These are phyloP conservation scores for Sympetrum striolatum DNA, from an alignment of 2,888 invertebrate species.

Conservation along the genomic window DNA sequence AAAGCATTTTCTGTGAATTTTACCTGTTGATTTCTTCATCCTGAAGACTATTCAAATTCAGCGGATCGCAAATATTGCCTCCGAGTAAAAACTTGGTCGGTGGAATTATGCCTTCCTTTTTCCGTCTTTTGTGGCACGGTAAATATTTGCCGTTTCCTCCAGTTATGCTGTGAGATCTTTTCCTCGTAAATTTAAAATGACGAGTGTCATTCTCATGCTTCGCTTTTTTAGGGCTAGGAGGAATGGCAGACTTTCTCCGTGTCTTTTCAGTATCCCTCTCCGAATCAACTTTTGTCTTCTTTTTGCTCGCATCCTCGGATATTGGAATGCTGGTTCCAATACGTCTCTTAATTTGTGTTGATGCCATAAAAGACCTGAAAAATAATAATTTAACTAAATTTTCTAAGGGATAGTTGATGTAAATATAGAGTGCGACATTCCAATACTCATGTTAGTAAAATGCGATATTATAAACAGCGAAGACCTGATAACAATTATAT, in stretches of 20 bases:
- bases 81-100: constrained; percentile 94
- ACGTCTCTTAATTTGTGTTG: constrained; percentile 59
- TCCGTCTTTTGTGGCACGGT: constrained; percentile 74
- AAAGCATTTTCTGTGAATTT: not conserved
- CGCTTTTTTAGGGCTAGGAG: constrained; percentile 54
- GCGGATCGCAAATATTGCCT: constrained; percentile 93
- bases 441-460: not conserved
- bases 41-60: constrained; percentile 90
- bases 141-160: constrained; percentile 73
- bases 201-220: constrained; percentile 58
- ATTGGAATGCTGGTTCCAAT: constrained; percentile 54
- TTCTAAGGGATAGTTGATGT: not conserved
- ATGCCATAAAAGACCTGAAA: constrained; percentile 57
- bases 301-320: constrained; percentile 8
- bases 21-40: constrained; percentile 56
- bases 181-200: constrained; percentile 61
- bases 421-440: not conserved
- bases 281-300: not conserved
- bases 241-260: constrained; percentile 9
- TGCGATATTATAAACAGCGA: not conserved
- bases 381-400: not conserved
- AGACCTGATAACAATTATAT: not conserved
- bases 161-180: constrained; percentile 73
- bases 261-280: constrained; percentile 40
- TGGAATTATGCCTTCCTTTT: constrained; percentile 79